phyloP scores from a whole-genome alignment of 1,140 invertebrate species.

The Drosophila micromelanica region DNA sequence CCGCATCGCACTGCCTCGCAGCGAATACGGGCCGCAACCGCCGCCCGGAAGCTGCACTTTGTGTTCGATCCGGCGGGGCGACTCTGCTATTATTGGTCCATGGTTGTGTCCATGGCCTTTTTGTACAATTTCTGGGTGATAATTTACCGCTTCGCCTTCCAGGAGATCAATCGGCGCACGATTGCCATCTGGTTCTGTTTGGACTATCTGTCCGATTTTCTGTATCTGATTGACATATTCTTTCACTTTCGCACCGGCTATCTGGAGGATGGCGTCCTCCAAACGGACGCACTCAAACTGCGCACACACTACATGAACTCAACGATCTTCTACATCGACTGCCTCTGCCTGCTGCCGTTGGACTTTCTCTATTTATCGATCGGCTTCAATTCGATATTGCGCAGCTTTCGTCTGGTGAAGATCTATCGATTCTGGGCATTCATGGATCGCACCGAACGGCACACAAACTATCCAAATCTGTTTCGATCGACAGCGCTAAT shows the following conservation, averaged over 20 bases:
- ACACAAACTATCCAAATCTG: conserved; percentile 99
- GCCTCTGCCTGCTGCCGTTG: conserved; percentile 97
- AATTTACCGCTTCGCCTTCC: conserved; percentile 99
- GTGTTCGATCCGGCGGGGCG: conserved; percentile 96
- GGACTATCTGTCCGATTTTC: conserved; percentile 98
- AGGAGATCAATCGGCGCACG: conserved; percentile 95
- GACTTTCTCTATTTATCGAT: conserved; percentile 99
- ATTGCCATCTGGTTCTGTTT: conserved; percentile 97
- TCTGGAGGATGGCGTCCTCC: conserved; percentile 97
- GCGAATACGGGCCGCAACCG: conserved; percentile 74
- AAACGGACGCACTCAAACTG: conserved; percentile 96
- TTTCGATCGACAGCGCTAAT: conserved; percentile 97
- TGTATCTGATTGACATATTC: conserved; percentile 97
- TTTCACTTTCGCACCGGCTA: conserved; percentile 99
- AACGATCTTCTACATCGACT: conserved; percentile 99
- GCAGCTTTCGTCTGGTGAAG: conserved; percentile 98
- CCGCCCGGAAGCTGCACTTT: conserved; percentile 91
- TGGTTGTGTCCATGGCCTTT: conserved; percentile 98
- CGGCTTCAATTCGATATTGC: conserved; percentile 98
- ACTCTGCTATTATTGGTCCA: conserved; percentile 97
- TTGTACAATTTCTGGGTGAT: conserved; percentile 99
- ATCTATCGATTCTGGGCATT: conserved; percentile 99
- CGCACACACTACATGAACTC: conserved; percentile 99
- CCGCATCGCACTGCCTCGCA: conserved; percentile 82
- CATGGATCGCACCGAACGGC: conserved; percentile 98